A percentile compares a stretch with the other conserved stretches of the same genome.
Conservation (phyloP, 2,797 vertebrate genomes). For the Anguilla marmorata region DNA sequence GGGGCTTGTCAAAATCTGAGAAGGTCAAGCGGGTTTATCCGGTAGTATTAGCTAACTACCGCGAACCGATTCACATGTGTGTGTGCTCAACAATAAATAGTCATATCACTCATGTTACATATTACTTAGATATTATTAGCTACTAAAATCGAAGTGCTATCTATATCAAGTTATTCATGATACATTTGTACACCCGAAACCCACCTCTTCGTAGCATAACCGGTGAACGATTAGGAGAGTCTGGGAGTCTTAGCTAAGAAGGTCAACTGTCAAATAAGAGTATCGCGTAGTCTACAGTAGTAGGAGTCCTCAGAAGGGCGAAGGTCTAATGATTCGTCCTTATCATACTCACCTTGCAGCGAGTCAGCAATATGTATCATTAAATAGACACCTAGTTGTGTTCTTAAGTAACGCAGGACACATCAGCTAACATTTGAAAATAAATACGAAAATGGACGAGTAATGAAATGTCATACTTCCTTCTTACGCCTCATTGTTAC, state of each 20-base stretch:
- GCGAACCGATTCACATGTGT: not conserved
- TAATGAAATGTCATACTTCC: not conserved
- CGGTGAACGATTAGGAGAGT: not conserved
- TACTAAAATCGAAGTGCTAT: not conserved
- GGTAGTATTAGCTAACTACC: not conserved
- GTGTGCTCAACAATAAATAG: not conserved
- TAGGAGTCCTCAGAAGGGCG: not conserved
- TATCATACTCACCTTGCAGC: not conserved
- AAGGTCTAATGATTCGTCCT: not conserved
- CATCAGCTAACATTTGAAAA: not conserved
- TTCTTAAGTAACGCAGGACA: not conserved
- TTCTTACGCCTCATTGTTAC: no score
- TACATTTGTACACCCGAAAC: not conserved
- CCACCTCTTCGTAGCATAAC: not conserved
- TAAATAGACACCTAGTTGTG: not conserved
- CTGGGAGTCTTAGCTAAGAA: not conserved
- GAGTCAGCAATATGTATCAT: not conserved
- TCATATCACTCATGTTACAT: no score
- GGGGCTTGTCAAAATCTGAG: not conserved
- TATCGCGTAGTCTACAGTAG: not conserved
- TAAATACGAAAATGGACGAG: not conserved
- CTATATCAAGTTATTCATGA: not conserved
- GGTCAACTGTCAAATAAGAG: constrained; percentile 13
- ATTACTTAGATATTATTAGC: not conserved
- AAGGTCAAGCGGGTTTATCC: constrained; percentile 6